Conservation (phyloP, 1,140 invertebrate species). For the Cydia pomonella region DNA sequence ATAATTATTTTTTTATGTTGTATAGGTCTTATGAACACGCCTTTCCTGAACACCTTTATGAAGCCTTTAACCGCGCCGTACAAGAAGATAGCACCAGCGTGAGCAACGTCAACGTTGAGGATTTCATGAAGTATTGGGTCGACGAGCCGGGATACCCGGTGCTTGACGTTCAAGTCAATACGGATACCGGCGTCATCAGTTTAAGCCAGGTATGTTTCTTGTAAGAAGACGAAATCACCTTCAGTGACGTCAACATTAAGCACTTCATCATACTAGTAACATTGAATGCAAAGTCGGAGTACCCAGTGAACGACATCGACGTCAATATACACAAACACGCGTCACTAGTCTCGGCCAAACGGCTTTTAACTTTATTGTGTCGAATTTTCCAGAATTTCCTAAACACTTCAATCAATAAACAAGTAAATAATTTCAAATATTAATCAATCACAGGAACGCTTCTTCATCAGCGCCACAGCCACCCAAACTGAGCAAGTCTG, state of each 20-base stretch:
- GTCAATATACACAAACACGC: too few relatives aligned
- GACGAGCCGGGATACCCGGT: constrained; percentile 88
- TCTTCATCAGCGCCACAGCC: constrained; percentile 59
- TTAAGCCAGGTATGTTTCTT: constrained; percentile 71
- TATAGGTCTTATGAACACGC: constrained; percentile 61
- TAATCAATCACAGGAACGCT: constrained; percentile 58
- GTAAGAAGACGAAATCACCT: neutral
- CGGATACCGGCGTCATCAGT: constrained; percentile 60
- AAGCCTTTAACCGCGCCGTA: constrained; percentile 53
- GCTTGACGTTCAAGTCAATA: constrained; percentile 80
- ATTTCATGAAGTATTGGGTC: constrained; percentile 76
- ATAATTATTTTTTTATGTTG: constrained; percentile 37
- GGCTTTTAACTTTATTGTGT: too few relatives aligned
- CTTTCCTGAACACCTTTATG: constrained; percentile 57
- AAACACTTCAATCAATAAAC: too few relatives aligned
- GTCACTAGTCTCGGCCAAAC: too few relatives aligned
- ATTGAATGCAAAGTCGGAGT: neutral
- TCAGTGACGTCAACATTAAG: too few relatives aligned
- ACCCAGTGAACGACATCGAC: too few relatives aligned
- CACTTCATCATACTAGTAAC: neutral
- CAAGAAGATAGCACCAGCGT: constrained; percentile 44
- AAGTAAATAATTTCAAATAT: neutral
- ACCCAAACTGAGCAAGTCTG: constrained; percentile 70
- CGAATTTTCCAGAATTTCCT: too few relatives aligned
- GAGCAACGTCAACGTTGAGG: constrained; percentile 47